Evolutionary conservation across 2,797 vertebrate species (phyloP).

Genomic region (Microcaecilia unicolor): DNA sequence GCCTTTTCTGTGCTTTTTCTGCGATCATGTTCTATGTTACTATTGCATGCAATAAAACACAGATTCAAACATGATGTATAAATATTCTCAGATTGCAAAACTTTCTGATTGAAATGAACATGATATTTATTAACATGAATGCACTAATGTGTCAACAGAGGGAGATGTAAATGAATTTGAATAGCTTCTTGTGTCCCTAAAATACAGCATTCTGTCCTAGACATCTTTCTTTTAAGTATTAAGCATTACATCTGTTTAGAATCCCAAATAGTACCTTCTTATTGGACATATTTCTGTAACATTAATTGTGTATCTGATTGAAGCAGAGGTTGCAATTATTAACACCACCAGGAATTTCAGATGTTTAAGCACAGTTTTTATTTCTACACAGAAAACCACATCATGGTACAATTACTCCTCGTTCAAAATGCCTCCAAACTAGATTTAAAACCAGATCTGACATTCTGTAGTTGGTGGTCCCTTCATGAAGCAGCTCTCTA

Average conservation of each 20-base stretch:
- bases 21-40: too few relatives aligned
- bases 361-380: conserved; percentile 49
- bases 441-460: conserved; percentile 33
- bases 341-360: conserved; percentile 51
- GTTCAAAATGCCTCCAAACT: conserved; percentile 49
- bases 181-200: conserved; percentile 29
- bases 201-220: conserved; percentile 40
- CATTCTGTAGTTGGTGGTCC: conserved; percentile 46
- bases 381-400: conserved; percentile 55
- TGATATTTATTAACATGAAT: conserved; percentile 1
- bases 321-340: conserved; percentile 56
- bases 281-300: conserved; percentile 50
- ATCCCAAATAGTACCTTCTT: conserved; percentile 54
- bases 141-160: too few relatives aligned
- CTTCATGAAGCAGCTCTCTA: conserved; percentile 12
- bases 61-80: background rate
- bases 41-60: background rate
- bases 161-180: too few relatives aligned
- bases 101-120: conserved; percentile 1
- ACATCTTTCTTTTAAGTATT: conserved; percentile 40
- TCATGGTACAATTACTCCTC: conserved; percentile 51
- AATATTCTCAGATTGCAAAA: background rate
- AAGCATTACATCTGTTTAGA: conserved; percentile 45
- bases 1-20: too few relatives aligned
- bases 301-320: conserved; percentile 50